Base-by-base conservation (phyloP, 2,888 invertebrate species). In the Andrena bucephala region DNA sequence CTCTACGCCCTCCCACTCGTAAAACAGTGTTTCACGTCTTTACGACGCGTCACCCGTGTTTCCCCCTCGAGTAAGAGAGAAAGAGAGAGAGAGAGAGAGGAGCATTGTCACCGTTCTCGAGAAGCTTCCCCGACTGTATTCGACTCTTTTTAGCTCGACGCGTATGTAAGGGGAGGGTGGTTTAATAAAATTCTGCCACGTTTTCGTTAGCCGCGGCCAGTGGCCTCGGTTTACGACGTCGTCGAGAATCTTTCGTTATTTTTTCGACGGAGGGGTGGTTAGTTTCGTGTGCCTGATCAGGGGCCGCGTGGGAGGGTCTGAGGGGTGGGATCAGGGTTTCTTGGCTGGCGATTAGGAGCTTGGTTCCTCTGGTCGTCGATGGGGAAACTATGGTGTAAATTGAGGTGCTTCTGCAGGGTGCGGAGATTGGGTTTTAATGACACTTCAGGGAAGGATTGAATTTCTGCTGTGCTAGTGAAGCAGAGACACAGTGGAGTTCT, bases 11-110 rank as follows among this genome's bases (percentile, higher is more conserved):
- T 29, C 0, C 36, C 70, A 8, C 60, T 71, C 67, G 77, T 67
- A 75, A 75, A 68, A 77, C 74, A 74, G 69, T 83, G 83, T 82
- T 74, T 79, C 54, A 63, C 57, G 54, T 71, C 73, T 71, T 85
- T 85, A 85, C 78, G 82, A 74, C 73, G 67, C 48, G 68, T 62
- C 71, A 50, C 16, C 5, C 66, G 60, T 42, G 52, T 31, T 31
- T 8, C 31, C 29, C 27, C 29, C 31, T 7, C 0, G 36, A 57
- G 36, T 4, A 33, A 36, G 36, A 33, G 54, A 57, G 42, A 57
- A 42, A 20, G 2, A 24, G 13, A 27, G 27, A n/a, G n/a, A 27
- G 57, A 4, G 57, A 13, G 57, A 4, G 4, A 6, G 31, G 57
- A 57, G 24, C 24, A 24, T 57, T 13, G 57, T 20, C 24, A 27